Evolutionary conservation across 2,113 vertebrate species (phyloP), one percentile per base, ranked within the genome.

Genomic region (Microtus ochrogaster): DNA sequence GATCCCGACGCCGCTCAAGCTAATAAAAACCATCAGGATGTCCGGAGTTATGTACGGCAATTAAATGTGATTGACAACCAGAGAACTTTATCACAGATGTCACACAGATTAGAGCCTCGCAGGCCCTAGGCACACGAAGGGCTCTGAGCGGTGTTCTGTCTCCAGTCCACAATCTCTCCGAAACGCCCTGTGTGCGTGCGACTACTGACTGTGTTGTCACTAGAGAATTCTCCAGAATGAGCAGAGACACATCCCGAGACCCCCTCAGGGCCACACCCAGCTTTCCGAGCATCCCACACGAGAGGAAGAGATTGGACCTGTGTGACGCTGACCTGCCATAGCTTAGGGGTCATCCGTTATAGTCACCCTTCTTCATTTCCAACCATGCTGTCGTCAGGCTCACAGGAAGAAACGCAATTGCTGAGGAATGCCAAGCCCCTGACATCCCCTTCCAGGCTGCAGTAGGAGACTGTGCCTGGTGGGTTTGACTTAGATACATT

Each of bases 31-130:
- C 99, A 99, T 98, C 99, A 99, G 97, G 99, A 99, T 68, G 99
- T 99, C 97, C 99, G 99, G 97, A 99, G 98, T 96, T 99, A 99
- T 44, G 99, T 99, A 41, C 99, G 99, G 92, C 99, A 99, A 98
- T 99, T 99, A 98, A 99, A 98, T 95, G 99, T 99, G 98, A 99
- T 99, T 97, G 99, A 99, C 99, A 99, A 99, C 99, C 99, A 99
- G 98, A 99, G 99, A 98, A 99, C 99, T 92, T 99, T 99, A 96
- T 99, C 99, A 72, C 99, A 99, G 98, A 99, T 99, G 98, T 99
- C 99, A 96, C 99, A 99, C 93, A 98, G 99, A 90, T 99, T 99
- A 88, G 99, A 99, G 98, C 99, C 99, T 70, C 99, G 99, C 76
- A 98, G 99, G 97, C 98, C 99, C 96, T 99, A 98, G 99, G 98